A percentile compares a stretch with the other conserved stretches of the same genome.
phyloP scores from a whole-genome alignment of 2,888 invertebrate genomes.

The Cryptus armator region DNA sequence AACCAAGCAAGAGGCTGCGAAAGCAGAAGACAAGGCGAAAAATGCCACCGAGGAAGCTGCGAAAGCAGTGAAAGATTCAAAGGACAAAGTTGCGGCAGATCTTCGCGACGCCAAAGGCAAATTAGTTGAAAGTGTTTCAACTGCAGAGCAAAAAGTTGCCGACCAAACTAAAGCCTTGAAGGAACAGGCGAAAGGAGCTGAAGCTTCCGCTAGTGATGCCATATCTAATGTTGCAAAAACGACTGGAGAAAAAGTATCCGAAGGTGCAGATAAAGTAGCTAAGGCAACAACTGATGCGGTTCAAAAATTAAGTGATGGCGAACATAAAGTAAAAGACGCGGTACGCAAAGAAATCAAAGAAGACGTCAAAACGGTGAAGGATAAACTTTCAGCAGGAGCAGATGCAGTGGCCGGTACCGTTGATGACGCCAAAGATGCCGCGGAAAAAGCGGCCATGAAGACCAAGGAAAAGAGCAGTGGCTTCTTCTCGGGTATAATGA shows the following conservation, averaged over 20 bases:
- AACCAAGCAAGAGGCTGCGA: slow-evolving; percentile 65
- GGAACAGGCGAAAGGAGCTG: slow-evolving; percentile 72
- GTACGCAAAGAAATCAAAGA: no score
- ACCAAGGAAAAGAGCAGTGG: slow-evolving; percentile 75
- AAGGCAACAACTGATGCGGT: slow-evolving; percentile 53
- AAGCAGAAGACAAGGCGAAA: slow-evolving; percentile 51
- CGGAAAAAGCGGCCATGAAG: slow-evolving; percentile 71
- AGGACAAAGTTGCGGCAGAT: slow-evolving; percentile 68
- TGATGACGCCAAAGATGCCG: slow-evolving; percentile 64
- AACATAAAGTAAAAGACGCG: slow-evolving; percentile 57
- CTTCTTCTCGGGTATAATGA: slow-evolving; percentile 78
- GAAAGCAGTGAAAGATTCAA: slow-evolving; percentile 48
- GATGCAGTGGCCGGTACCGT: slow-evolving; percentile 62
- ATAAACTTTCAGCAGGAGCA: no score
- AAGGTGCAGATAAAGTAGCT: slow-evolving; percentile 42
- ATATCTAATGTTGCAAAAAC: slow-evolving; percentile 77
- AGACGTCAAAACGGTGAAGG: no score
- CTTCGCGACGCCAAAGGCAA: slow-evolving; percentile 58
- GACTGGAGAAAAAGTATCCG: slow-evolving; percentile 84
- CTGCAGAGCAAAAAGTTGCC: slow-evolving; percentile 74
- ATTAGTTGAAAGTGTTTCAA: slow-evolving; percentile 47
- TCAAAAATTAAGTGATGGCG: slow-evolving; percentile 55
- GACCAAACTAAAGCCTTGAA: slow-evolving; percentile 85
- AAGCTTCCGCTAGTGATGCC: slow-evolving; percentile 82
- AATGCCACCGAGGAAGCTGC: slow-evolving; percentile 38